Percentiles rank a stretch among this genome's conserved stretches.
phyloP scores from a whole-genome alignment of 1,140 invertebrate genomes.

The Drosophila nigromelanica region DNA sequence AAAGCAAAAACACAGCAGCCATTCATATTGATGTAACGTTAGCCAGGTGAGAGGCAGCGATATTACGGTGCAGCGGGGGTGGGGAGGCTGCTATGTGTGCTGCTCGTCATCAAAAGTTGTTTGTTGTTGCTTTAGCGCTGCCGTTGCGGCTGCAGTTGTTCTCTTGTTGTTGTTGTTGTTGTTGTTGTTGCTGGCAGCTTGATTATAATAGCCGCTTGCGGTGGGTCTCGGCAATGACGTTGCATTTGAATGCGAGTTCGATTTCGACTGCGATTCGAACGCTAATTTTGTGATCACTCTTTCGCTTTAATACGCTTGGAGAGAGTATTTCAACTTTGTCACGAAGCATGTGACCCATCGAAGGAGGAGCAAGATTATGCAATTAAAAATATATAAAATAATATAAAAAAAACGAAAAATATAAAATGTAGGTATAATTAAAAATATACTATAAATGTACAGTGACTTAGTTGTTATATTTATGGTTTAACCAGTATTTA shows the following conservation, averaged over 20 bases:
- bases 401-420: no score
- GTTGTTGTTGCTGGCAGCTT: conserved; percentile 46
- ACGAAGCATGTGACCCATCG: neutral
- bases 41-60: conserved; percentile 60
- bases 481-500: no score
- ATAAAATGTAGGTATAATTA: no score
- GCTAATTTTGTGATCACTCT: conserved; percentile 65
- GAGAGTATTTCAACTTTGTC: neutral
- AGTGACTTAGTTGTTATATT: no score
- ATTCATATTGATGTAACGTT: conserved; percentile 69
- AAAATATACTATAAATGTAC: no score
- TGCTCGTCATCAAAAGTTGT: conserved; percentile 56
- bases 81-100: conserved; percentile 29
- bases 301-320: neutral
- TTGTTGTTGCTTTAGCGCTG: conserved; percentile 39
- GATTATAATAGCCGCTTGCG: conserved; percentile 73
- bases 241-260: conserved; percentile 59
- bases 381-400: no score
- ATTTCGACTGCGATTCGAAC: conserved; percentile 52
- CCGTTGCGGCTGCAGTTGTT: no score
- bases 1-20: conserved; percentile 42
- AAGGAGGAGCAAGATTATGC: no score
- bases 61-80: neutral
- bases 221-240: conserved; percentile 68
- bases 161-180: conserved; percentile 12